Evolutionary conservation across 2,113 vertebrate genomes (phyloP).

Genomic region (Spheniscus mendiculus): DNA sequence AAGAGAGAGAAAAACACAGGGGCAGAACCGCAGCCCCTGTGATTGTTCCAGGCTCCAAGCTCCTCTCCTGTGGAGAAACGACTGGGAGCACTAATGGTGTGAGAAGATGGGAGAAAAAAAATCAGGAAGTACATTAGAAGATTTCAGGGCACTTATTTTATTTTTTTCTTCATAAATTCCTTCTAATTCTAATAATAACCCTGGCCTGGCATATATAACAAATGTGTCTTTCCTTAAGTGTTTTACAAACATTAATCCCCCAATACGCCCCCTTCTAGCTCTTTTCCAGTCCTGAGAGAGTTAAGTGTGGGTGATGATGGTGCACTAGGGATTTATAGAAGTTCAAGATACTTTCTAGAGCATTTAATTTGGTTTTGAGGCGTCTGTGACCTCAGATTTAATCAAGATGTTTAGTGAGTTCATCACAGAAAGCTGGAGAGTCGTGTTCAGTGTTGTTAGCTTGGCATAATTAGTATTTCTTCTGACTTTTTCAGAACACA

Average conservation of each 20-base stretch:
- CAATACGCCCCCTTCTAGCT: background rate
- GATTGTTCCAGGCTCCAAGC: background rate
- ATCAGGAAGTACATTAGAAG: background rate
- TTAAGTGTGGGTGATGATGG: background rate
- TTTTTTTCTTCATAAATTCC: background rate
- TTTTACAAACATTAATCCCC: background rate
- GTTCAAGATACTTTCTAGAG: background rate
- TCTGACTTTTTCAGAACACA: background rate
- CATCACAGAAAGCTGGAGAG: background rate
- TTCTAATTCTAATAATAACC: background rate
- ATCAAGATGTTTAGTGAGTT: slow-evolving; percentile 43
- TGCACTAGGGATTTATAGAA: background rate
- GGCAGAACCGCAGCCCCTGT: background rate
- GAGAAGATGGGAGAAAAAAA: background rate
- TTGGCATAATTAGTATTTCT: slow-evolving; percentile 6
- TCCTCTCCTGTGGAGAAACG: background rate
- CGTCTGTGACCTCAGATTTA: slow-evolving; percentile 36
- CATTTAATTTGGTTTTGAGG: slow-evolving; percentile 51
- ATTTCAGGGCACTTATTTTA: background rate
- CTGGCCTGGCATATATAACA: background rate
- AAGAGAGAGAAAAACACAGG: background rate
- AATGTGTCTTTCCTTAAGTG: background rate
- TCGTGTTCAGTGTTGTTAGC: background rate
- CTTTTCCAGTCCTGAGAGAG: background rate
- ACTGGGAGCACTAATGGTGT: background rate